phyloP scores from a whole-genome alignment of 2,797 vertebrate species.

The Centroberyx gerrardi region DNA sequence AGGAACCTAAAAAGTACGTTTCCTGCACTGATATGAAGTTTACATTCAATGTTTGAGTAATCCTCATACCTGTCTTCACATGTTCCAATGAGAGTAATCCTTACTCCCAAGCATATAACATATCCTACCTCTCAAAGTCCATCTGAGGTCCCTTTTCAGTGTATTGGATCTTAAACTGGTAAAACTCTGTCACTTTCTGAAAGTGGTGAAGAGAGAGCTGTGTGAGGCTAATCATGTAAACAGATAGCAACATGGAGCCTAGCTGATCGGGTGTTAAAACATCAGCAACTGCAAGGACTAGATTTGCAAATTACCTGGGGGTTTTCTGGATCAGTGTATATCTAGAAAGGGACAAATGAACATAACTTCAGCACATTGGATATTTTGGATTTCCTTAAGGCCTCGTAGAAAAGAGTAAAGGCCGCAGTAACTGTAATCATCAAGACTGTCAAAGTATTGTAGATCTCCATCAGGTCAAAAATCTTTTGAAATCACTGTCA shows the following conservation, averaged over 20 bases:
- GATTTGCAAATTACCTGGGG: slow-evolving; percentile 86
- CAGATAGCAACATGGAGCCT: neutral
- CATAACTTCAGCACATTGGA: slow-evolving; percentile 32
- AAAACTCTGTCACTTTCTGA: slow-evolving; percentile 96
- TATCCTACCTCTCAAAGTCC: slow-evolving; percentile 91
- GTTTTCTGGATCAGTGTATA: slow-evolving; percentile 91
- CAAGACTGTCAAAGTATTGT: no score
- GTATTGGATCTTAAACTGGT: slow-evolving; percentile 96
- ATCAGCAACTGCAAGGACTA: neutral
- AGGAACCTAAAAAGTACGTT: no score
- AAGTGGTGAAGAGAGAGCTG: slow-evolving; percentile 46
- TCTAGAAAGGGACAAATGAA: slow-evolving; percentile 82
- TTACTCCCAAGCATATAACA: slow-evolving; percentile 1
- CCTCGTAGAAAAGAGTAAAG: neutral
- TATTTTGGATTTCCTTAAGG: slow-evolving; percentile 13
- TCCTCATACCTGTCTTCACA: neutral
- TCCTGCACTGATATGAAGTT: no score
- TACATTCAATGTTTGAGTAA: neutral
- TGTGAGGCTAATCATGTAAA: neutral
- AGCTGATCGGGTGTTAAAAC: neutral
- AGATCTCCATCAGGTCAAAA: no score
- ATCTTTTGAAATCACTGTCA: no score
- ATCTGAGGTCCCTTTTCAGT: slow-evolving; percentile 87
- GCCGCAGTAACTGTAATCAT: neutral
- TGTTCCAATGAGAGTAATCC: neutral